Conservation (phyloP, 2,797 vertebrate species). For the Bovichtus diacanthus region DNA sequence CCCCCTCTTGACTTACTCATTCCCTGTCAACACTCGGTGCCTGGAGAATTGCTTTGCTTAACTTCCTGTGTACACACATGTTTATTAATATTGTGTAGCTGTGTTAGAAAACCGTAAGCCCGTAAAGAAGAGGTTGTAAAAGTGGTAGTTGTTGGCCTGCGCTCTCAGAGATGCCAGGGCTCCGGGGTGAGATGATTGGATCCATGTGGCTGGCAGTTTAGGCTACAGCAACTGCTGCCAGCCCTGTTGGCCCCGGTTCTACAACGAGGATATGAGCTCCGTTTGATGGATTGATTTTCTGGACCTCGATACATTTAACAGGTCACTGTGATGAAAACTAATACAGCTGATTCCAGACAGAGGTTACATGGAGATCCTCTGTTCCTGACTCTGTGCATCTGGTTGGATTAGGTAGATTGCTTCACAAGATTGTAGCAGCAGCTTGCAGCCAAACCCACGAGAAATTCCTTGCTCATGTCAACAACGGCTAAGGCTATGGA, state of each 20-base stretch:
- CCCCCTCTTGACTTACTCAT: constrained; percentile 44
- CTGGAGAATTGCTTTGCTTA: constrained; percentile 50
- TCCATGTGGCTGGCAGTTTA: constrained; percentile 73
- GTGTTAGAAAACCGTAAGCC: constrained; percentile 61
- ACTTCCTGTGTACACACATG: constrained; percentile 73
- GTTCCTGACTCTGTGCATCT: constrained; percentile 51
- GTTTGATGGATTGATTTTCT: constrained; percentile 74
- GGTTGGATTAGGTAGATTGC: constrained; percentile 56
- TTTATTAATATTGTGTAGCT: constrained; percentile 75
- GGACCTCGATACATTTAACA: constrained; percentile 61
- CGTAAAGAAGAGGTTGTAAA: constrained; percentile 73
- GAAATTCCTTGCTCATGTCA: constrained; percentile 71
- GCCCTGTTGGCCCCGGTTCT: constrained; percentile 76
- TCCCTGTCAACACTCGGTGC: constrained; percentile 64
- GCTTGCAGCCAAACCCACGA: constrained; percentile 66
- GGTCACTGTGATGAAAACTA: constrained; percentile 73
- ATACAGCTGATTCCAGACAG: constrained; percentile 57
- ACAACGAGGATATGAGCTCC: constrained; percentile 65
- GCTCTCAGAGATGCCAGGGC: constrained; percentile 77
- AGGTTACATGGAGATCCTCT: constrained; percentile 55
- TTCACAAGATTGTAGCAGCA: constrained; percentile 43
- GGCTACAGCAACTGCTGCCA: constrained; percentile 75
- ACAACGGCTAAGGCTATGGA: constrained; percentile 70
- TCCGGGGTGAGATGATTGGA: constrained; percentile 82
- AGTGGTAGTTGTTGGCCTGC: constrained; percentile 75